Evolutionary conservation across 2,888 invertebrate species (phyloP).

Genomic region (Lepas anatifera): DNA sequence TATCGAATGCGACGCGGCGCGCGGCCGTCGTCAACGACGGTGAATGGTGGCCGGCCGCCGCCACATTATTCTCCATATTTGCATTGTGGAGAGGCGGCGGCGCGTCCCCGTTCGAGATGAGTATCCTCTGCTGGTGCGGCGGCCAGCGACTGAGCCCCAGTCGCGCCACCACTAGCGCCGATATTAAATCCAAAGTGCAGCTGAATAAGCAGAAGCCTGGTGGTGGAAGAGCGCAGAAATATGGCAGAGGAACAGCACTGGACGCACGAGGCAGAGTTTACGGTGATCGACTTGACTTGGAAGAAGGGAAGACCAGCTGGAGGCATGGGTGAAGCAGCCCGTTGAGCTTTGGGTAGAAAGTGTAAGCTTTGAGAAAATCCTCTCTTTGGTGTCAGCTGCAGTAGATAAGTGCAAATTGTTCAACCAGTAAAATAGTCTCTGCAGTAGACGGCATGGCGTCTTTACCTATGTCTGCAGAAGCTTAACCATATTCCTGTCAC

Average conservation of each 20-base stretch:
- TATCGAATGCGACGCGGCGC: background rate
- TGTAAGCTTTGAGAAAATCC: too few relatives aligned
- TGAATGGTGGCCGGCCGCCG: background rate
- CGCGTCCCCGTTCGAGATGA: background rate
- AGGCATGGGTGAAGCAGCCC: too few relatives aligned
- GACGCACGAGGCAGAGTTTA: background rate
- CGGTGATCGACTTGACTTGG: too few relatives aligned
- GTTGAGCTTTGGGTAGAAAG: too few relatives aligned
- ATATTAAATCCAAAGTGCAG: conserved; percentile 11
- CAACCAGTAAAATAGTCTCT: too few relatives aligned
- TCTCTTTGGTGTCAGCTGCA: too few relatives aligned
- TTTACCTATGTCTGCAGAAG: too few relatives aligned
- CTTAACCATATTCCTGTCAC: too few relatives aligned
- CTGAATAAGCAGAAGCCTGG: background rate
- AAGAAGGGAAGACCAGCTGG: too few relatives aligned
- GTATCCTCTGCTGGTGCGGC: too few relatives aligned
- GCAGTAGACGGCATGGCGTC: too few relatives aligned
- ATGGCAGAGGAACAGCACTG: background rate
- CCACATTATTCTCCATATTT: background rate
- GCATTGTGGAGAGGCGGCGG: conserved; percentile 4
- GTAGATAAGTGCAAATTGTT: too few relatives aligned
- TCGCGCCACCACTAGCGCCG: conserved; percentile 6
- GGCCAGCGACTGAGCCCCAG: background rate
- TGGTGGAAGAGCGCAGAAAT: background rate
- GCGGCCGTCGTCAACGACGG: background rate